phyloP scores from a whole-genome alignment of 2,113 vertebrate species.

The Leptosomus discolor region DNA sequence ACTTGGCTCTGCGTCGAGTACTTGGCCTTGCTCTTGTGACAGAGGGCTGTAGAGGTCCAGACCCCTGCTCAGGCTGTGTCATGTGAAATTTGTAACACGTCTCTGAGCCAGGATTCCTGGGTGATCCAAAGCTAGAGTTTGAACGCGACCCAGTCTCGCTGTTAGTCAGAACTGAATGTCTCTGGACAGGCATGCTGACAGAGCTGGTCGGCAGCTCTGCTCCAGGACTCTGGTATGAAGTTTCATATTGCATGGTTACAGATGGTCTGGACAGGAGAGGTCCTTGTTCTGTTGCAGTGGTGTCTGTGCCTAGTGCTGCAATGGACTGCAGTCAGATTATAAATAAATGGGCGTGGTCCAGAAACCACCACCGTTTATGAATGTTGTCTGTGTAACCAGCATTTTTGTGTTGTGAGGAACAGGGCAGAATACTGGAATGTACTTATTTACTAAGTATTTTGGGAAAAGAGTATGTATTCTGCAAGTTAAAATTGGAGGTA shows the following conservation, averaged over 20 bases:
- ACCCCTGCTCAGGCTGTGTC: neutral
- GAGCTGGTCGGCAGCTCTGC: neutral
- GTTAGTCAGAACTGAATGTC: neutral
- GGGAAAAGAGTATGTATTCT: neutral
- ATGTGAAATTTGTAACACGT: accelerated
- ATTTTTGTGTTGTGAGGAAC: neutral
- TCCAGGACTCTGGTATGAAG: accelerated
- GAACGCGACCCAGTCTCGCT: accelerated
- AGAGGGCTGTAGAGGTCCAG: neutral
- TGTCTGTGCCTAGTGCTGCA: neutral
- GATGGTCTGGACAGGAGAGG: neutral
- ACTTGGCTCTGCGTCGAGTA: neutral
- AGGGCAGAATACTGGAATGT: neutral
- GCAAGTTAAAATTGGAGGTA: neutral
- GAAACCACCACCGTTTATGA: neutral
- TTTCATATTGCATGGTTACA: neutral
- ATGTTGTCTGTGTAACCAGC: neutral
- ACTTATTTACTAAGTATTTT: neutral
- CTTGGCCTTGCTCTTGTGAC: neutral
- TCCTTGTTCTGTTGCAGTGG: neutral
- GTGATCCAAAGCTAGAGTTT: neutral
- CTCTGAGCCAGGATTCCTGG: neutral
- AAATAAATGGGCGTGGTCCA: neutral
- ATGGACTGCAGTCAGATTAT: neutral
- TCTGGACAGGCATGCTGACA: neutral